Evolutionary conservation across 2,797 vertebrate genomes (phyloP), one percentile per base, ranked within the genome.

Genomic region (Cyclura pinguis): DNA sequence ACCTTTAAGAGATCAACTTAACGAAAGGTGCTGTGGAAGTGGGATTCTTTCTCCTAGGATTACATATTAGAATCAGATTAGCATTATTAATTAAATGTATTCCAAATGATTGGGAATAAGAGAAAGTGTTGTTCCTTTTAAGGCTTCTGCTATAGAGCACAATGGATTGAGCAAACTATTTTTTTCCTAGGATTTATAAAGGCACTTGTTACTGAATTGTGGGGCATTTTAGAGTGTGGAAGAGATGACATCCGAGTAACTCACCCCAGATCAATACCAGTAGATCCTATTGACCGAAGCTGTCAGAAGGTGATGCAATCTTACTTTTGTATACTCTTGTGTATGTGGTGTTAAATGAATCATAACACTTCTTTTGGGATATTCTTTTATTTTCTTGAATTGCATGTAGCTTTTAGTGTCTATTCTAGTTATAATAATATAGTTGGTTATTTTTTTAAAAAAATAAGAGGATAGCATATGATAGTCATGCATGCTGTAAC

Each of bases 281-380:
- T 98, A 97, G 99, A 99, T 88, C 98, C 99, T 90, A 98, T 99
- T 90, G 99, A 99, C 94, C 97, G 96, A 95, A 98, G 97, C 93
- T 99, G 98, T 97, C 97, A 98, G 32, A 99, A 99, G 98, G 99
- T 99, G 85, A 91, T 90, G 78, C 85, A 1, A 88, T 64, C 82
- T 86, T 29, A 57, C 24, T 87, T 69, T 86, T 42, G 22, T 18
- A 62, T 42, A 74, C 14, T 88, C 22, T 12, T 73, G 3, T 69
- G 35, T 50, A 57, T 84, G 64, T 87, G 52, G 7, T 16, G 7
- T 83, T 62, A 86, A 81, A 73, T 86, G 29, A 72, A 85, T 57
- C 5, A 74, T 52, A 47, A 47, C 7, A 50, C 62, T 86, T 86
- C 52, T 4, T 24, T 78, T 64, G n/a, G 42, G 27, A 73, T 62